Evolutionary conservation across 2,888 invertebrate genomes (phyloP).

Genomic region (Parnassius apollo): DNA sequence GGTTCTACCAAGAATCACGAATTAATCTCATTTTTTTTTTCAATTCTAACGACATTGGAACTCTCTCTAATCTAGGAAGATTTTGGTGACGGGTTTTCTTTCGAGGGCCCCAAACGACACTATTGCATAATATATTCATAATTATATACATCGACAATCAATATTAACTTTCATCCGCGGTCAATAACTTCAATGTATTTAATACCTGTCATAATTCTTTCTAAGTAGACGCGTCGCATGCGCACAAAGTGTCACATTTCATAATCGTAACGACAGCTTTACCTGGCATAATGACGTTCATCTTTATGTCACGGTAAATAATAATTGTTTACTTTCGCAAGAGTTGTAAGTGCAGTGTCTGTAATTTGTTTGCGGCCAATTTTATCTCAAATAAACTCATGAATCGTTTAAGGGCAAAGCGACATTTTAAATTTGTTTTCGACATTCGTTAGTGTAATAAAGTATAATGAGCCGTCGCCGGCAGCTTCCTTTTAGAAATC

Average conservation of each 20-base stretch:
- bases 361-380: constrained; percentile 20
- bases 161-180: constrained; percentile 15
- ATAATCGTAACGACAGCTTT: constrained; percentile 54
- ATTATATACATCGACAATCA: constrained; percentile 4
- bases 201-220: constrained; percentile 24
- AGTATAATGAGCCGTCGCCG: constrained; percentile 1
- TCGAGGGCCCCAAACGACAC: too few species aligned
- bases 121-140: background rate
- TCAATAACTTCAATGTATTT: constrained; percentile 21
- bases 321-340: constrained; percentile 47
- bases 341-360: constrained; percentile 26
- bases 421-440: constrained; percentile 24
- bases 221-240: constrained; percentile 33
- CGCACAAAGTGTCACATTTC: constrained; percentile 46
- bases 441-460: constrained; percentile 20
- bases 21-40: too few species aligned
- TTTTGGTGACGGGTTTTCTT: too few species aligned
- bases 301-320: constrained; percentile 42
- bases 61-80: too few species aligned
- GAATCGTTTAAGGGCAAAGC: constrained; percentile 19
- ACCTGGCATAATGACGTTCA: constrained; percentile 42
- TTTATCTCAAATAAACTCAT: constrained; percentile 8
- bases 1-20: too few species aligned
- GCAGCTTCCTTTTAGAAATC: constrained; percentile 8
- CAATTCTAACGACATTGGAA: too few species aligned